phyloP scores from a whole-genome alignment of 53 echinoderm and acorn worm genomes.

The Astropecten irregularis region DNA sequence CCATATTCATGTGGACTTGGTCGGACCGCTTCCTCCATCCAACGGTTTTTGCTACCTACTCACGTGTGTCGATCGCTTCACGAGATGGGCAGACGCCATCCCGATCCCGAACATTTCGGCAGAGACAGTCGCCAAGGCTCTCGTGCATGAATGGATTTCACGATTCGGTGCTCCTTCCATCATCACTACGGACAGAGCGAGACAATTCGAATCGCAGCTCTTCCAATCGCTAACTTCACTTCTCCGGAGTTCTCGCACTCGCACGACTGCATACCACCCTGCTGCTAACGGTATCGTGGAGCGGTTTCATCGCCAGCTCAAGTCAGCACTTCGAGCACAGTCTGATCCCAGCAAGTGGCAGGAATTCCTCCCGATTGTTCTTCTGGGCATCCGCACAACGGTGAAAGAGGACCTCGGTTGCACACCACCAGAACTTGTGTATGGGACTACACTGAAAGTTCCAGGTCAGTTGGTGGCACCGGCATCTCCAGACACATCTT shows the following conservation, averaged over 20 bases:
- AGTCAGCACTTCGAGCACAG: slow-evolving; percentile 52
- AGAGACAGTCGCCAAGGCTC: slow-evolving; percentile 61
- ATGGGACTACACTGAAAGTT: too few relatives aligned
- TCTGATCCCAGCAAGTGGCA: slow-evolving; percentile 38
- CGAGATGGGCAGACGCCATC: slow-evolving; percentile 66
- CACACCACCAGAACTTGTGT: slow-evolving; percentile 61
- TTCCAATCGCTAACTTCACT: slow-evolving; percentile 30
- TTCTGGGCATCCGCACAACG: slow-evolving; percentile 44
- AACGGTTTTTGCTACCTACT: too few relatives aligned
- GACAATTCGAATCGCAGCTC: slow-evolving; percentile 61
- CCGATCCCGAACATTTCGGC: slow-evolving; percentile 64
- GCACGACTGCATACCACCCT: slow-evolving; percentile 63
- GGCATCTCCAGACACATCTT: not conserved
- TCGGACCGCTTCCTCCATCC: slow-evolving; percentile 24
- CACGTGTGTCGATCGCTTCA: slow-evolving; percentile 56
- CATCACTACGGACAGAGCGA: slow-evolving; percentile 66
- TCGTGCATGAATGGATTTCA: slow-evolving; percentile 49
- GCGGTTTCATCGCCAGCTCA: slow-evolving; percentile 60
- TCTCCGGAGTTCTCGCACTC: slow-evolving; percentile 43
- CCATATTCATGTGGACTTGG: slow-evolving; percentile 31
- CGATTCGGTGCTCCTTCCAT: slow-evolving; percentile 42
- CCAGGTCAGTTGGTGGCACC: slow-evolving; percentile 54
- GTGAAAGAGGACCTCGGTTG: slow-evolving; percentile 44
- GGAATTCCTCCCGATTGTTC: slow-evolving; percentile 35
- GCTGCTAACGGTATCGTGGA: slow-evolving; percentile 56